Percentiles rank a stretch among this genome's conserved stretches.
Evolutionary conservation across 2,797 vertebrate species (phyloP).

Genomic region (Syngnathus rostellatus): DNA sequence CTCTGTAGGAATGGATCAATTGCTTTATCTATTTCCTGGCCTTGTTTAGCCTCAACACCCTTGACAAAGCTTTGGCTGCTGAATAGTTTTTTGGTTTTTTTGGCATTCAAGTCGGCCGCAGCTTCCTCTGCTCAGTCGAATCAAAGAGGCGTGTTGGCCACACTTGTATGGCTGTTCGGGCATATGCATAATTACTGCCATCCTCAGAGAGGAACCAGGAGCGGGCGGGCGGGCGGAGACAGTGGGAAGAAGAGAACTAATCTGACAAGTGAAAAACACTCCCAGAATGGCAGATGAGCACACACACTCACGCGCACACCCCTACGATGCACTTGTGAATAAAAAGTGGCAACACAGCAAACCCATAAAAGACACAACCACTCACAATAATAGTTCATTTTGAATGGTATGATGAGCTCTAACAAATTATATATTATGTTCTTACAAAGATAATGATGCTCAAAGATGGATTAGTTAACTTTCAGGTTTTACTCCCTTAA

Average conservation of each 20-base stretch:
- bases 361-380: not conserved
- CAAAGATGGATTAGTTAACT: not conserved
- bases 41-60: conserved; percentile 28
- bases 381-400: not conserved
- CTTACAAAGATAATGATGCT: not conserved
- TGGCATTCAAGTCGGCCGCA: conserved; percentile 31
- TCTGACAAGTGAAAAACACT: conserved; percentile 39
- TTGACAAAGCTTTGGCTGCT: conserved; percentile 40
- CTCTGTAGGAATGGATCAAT: conserved; percentile 16
- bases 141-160: conserved; percentile 44
- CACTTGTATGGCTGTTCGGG: conserved; percentile 40
- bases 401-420: not conserved
- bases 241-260: conserved; percentile 37
- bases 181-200: conserved; percentile 48
- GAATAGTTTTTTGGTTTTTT: conserved; percentile 40
- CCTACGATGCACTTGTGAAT: not conserved
- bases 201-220: conserved; percentile 30
- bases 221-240: conserved; percentile 35
- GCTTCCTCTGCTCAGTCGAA: conserved; percentile 41
- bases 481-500: no score
- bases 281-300: conserved; percentile 3
- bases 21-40: conserved; percentile 32
- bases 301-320: conserved; percentile 2
- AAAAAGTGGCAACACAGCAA: not conserved
- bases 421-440: not conserved